Evolutionary conservation across 2,797 vertebrate species (phyloP).

Genomic region (Gobio occitaniae): DNA sequence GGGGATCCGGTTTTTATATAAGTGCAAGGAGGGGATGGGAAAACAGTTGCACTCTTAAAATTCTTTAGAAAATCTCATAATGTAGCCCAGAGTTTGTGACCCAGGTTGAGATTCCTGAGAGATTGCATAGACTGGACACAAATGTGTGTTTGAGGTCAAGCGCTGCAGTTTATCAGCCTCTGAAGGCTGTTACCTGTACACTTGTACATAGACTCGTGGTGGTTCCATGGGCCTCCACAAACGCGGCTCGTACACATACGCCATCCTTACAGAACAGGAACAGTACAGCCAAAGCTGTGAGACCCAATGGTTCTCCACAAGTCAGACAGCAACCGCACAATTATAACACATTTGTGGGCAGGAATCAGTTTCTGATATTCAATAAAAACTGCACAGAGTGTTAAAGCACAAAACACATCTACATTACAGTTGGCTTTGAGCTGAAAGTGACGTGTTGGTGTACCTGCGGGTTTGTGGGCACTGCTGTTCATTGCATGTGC

Average conservation of each 20-base stretch:
- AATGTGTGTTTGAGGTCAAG: conserved; percentile 63
- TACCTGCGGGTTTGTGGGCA: conserved; percentile 90
- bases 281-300: conserved; percentile 73
- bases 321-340: conserved; percentile 13
- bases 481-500: conserved; percentile 85
- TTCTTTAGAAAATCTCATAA: conserved; percentile 16
- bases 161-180: conserved; percentile 41
- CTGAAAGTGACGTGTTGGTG: too few species aligned
- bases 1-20: background rate
- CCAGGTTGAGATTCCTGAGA: conserved; percentile 12
- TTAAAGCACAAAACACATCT: background rate
- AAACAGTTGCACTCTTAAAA: background rate
- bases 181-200: conserved; percentile 83
- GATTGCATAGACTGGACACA: conserved; percentile 20
- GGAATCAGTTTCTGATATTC: background rate
- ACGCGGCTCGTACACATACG: conserved; percentile 85
- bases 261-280: conserved; percentile 86
- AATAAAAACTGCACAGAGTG: conserved; percentile 7
- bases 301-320: conserved; percentile 34
- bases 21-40: background rate
- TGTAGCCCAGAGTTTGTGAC: conserved; percentile 22
- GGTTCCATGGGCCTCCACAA: conserved; percentile 78
- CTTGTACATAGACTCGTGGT: conserved; percentile 71
- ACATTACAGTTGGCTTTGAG: background rate
- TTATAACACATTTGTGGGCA: background rate